Percentiles rank a stretch among this genome's conserved stretches.
These are phyloP conservation scores for Acestrorhynchus altus DNA, from an alignment of 2,797 vertebrate species.

Conservation along the genomic window DNA sequence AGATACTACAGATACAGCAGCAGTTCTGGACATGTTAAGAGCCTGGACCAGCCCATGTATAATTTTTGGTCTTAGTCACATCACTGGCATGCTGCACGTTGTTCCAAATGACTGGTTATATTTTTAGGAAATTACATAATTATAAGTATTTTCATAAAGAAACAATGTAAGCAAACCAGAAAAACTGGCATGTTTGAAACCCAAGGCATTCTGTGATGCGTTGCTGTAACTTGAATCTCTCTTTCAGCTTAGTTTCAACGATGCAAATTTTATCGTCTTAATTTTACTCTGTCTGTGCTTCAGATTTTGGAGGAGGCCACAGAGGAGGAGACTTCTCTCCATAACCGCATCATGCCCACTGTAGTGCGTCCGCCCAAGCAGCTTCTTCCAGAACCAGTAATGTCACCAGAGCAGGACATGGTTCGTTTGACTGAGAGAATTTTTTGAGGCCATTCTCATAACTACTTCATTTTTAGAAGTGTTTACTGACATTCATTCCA, in stretches of 20 bases:
- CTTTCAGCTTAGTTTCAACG: not conserved
- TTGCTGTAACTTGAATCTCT: not conserved
- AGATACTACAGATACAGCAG: not conserved
- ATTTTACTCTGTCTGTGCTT: not conserved
- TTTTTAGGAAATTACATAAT: not conserved
- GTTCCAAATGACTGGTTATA: not conserved
- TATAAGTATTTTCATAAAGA: not conserved
- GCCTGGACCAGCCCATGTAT: not conserved
- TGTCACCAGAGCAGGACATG: constrained; percentile 86
- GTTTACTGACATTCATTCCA: too few species aligned
- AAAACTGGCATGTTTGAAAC: not conserved
- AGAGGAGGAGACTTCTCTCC: constrained; percentile 95
- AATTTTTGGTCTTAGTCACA: not conserved
- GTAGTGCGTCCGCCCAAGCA: constrained; percentile 94
- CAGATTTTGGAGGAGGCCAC: constrained; percentile 96
- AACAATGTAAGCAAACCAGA: not conserved
- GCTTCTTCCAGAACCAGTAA: constrained; percentile 79
- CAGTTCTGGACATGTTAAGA: not conserved
- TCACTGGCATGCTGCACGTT: not conserved
- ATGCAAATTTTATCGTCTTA: not conserved
- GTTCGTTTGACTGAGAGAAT: constrained; percentile 67
- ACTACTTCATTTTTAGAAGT: not conserved
- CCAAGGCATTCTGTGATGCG: not conserved
- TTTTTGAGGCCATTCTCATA: not conserved
- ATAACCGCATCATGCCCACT: constrained; percentile 96